Percentiles rank a stretch among this genome's conserved stretches.
Evolutionary conservation across 2,797 vertebrate genomes (phyloP).

Genomic region (Betta splendens): DNA sequence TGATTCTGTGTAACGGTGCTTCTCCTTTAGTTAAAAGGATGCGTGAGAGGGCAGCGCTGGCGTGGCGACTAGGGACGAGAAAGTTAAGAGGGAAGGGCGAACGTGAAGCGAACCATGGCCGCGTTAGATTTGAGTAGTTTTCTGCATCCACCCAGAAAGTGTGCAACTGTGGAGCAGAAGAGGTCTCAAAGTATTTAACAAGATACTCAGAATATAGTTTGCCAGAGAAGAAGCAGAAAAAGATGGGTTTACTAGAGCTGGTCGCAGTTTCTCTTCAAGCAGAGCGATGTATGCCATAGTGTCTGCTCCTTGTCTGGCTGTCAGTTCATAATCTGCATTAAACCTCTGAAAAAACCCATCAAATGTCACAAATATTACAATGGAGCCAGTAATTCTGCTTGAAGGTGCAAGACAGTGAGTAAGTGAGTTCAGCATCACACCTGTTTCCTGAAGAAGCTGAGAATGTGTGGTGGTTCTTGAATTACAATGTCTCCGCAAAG

Average conservation of each 20-base stretch:
- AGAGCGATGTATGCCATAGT: slow-evolving; percentile 96
- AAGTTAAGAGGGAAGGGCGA: slow-evolving; percentile 93
- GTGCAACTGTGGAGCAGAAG: slow-evolving; percentile 84
- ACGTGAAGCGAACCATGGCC: slow-evolving; percentile 95
- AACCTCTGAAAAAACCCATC: slow-evolving; percentile 83
- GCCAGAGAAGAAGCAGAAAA: background rate
- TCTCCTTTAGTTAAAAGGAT: slow-evolving; percentile 92
- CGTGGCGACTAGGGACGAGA: slow-evolving; percentile 87
- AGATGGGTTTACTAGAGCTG: slow-evolving; percentile 85
- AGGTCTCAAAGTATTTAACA: background rate
- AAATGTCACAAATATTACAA: background rate
- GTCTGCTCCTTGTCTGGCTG: slow-evolving; percentile 95
- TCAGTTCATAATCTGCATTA: slow-evolving; percentile 94
- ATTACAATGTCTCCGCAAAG: slow-evolving; percentile 82
- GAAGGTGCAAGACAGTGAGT: too few species aligned
- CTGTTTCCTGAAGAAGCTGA: slow-evolving; percentile 93
- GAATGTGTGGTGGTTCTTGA: slow-evolving; percentile 90
- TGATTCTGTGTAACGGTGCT: slow-evolving; percentile 87
- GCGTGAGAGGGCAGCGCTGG: slow-evolving; percentile 86
- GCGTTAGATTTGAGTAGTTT: slow-evolving; percentile 92
- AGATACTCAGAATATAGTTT: background rate
- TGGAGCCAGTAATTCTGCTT: background rate
- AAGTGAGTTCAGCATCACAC: slow-evolving; percentile 63
- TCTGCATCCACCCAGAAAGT: slow-evolving; percentile 98
- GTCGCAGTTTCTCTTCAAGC: slow-evolving; percentile 93